Conservation (phyloP, 2,797 vertebrate species). For the Sciurus vulgaris region DNA sequence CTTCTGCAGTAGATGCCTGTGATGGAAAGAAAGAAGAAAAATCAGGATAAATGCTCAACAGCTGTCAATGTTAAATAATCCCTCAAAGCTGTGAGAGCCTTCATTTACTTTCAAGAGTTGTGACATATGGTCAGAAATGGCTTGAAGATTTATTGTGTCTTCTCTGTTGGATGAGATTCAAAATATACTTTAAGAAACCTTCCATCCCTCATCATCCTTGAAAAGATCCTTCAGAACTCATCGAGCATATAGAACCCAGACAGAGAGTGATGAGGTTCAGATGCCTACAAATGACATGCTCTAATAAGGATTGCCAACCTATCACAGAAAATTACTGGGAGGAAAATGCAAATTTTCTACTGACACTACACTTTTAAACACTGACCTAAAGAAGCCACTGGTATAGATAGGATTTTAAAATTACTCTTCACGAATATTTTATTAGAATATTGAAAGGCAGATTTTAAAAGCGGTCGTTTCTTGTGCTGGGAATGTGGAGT, state of each 20-base stretch:
- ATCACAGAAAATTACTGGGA: constrained; percentile 59
- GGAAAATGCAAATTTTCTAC: constrained; percentile 67
- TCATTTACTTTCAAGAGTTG: constrained; percentile 90
- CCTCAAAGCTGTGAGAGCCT: constrained; percentile 90
- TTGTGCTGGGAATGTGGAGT: not conserved
- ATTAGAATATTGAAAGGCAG: not conserved
- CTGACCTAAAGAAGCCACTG: constrained; percentile 5
- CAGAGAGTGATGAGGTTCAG: constrained; percentile 72
- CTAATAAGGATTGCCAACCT: constrained; percentile 66
- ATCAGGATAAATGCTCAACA: constrained; percentile 80
- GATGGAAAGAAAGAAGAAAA: constrained; percentile 57
- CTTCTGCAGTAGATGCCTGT: constrained; percentile 66
- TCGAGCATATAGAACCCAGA: constrained; percentile 75
- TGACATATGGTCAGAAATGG: constrained; percentile 94
- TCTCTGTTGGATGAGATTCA: constrained; percentile 90
- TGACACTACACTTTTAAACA: constrained; percentile 21
- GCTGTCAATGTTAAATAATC: constrained; percentile 90
- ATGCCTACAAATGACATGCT: constrained; percentile 22
- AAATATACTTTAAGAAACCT: constrained; percentile 88
- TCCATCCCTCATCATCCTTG: constrained; percentile 89
- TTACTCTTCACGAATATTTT: constrained; percentile 2
- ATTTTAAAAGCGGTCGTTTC: not conserved
- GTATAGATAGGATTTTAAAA: not conserved
- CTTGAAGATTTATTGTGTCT: constrained; percentile 92
- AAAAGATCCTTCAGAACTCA: constrained; percentile 88